Conservation (phyloP, 2,797 vertebrate species). For the Lithobates sylvaticus region DNA sequence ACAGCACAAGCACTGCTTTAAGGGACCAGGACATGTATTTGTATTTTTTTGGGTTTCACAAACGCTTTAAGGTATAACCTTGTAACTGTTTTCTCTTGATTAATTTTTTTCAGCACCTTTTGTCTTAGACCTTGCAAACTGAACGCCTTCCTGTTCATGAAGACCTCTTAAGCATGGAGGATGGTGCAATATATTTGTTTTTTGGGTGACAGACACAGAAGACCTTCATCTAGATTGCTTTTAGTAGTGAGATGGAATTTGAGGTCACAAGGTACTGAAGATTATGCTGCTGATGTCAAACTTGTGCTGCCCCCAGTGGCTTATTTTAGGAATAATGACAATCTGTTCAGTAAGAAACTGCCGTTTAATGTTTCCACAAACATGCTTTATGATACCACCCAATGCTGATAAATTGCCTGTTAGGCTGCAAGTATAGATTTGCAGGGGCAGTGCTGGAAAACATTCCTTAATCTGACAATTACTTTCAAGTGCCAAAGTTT, state of each 20-base stretch:
- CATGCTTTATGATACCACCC: too few relatives aligned
- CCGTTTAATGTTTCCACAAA: not conserved
- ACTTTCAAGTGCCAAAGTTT: not conserved
- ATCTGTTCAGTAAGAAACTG: not conserved
- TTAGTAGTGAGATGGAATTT: not conserved
- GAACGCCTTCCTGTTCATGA: not conserved
- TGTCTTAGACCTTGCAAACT: too few relatives aligned
- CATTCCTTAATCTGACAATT: conserved; percentile 2
- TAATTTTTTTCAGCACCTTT: too few relatives aligned
- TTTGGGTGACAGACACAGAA: not conserved
- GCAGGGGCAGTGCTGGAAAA: not conserved
- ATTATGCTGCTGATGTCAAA: not conserved
- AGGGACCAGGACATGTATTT: too few relatives aligned
- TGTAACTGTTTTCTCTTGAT: too few relatives aligned
- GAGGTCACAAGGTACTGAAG: not conserved
- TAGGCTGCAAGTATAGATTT: not conserved
- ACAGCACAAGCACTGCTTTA: too few relatives aligned
- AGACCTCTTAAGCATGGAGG: not conserved
- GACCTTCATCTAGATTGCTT: not conserved
- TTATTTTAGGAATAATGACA: too few relatives aligned
- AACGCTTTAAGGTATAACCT: too few relatives aligned
- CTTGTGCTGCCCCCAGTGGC: not conserved
- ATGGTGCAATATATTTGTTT: too few relatives aligned
- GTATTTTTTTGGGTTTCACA: too few relatives aligned
- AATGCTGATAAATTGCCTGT: not conserved